Evolutionary conservation across 2,888 invertebrate species (phyloP), one percentile per base, ranked within the genome.

Genomic region (Polyommatus icarus): DNA sequence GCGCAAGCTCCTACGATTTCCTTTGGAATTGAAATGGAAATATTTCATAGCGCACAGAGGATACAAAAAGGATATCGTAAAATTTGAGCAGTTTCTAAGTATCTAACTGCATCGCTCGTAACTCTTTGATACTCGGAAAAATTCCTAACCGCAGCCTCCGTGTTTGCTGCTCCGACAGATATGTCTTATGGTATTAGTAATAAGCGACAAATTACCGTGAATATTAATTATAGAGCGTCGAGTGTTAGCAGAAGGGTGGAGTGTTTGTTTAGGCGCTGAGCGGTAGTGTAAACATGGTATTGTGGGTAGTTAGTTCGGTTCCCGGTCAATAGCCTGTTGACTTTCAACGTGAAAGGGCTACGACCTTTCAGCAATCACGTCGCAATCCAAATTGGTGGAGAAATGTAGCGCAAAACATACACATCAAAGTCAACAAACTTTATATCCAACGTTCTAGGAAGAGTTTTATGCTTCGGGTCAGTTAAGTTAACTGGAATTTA

Each of bases 181-280:
- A 73, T 29, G 46, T 79, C 76, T 79, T 76, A 79, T 71, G 29
- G 10, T 24, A 8, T 29, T 6, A 0, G 54, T 15, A 61, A 73
- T 77, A 81, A 79, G 78, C 10, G 76, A 61, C 71, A 77, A 72
- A 79, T 20, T 80, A 67, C 6, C 15, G 76, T 77, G 73, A 46
- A 59, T 67, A 50, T 32, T 32, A 76, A 76, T 76, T 76, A 61
- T 29, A 67, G 76, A 46, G 24, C 61, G 36, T n/a, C 54, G 57
- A 57, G 40, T 46, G 67, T n/a, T 46, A 24, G 71, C 46, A 71
- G 84, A 83, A 83, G 82, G 82, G 83, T 76, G 81, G 80, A 77
- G 75, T 90, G 90, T 91, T 91, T 90, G 86, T 85, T 87, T 88
- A 88, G 87, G 89, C 87, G 84, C 85, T 84, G 84, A 84, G 82